Evolutionary conservation across 2,797 vertebrate genomes (phyloP), one percentile per base, ranked within the genome.

Genomic region (Notamacropus eugenii): DNA sequence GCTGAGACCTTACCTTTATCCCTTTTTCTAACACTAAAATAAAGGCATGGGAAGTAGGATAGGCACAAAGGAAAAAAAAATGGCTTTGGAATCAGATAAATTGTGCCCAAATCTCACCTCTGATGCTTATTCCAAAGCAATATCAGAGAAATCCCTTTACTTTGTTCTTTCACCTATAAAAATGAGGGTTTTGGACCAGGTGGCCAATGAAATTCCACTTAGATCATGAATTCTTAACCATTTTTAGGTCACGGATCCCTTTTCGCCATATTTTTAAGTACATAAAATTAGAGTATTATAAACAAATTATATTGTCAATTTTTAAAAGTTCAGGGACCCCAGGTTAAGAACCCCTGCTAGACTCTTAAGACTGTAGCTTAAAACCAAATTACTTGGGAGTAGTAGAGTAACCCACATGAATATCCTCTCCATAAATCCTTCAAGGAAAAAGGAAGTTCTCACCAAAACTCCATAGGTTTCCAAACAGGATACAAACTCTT

Each of bases 401-500:
- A 90, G 57, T 62, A 54, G 8, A 91, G 19, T 28, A 54, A n/a
- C 24, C n/a, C 62, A 4, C 8, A 58, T 87, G 14, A 87, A 40
- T 92, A 52, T 91, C 24, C 22, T 54, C 93, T 96, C 90, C n/a
- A 52, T 58, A 59, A 91, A 12, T n/a, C 54, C 54, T 90, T 50
- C 54, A 29, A 52, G 92, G 74, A 94, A 54, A 27, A 29, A 91
- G 93, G 13, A 5, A n/a, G 92, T 52, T 96, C 94, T 59, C 14
- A 55, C 6, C 0, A 55, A 92, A 93, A 91, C 46, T 54, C 57
- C 31, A 55, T 24, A 55, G 62, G 54, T 46, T 24, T 95, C 90
- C 91, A 59, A 95, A 95, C 3, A 92, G 94, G 58, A 95, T 74
- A 10, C 90, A 90, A 74, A 29, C 6, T 74, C 90, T 54, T 55